Base-by-base conservation (phyloP, 1,140 invertebrate species). In the Macrobrachium rosenbergii region DNA sequence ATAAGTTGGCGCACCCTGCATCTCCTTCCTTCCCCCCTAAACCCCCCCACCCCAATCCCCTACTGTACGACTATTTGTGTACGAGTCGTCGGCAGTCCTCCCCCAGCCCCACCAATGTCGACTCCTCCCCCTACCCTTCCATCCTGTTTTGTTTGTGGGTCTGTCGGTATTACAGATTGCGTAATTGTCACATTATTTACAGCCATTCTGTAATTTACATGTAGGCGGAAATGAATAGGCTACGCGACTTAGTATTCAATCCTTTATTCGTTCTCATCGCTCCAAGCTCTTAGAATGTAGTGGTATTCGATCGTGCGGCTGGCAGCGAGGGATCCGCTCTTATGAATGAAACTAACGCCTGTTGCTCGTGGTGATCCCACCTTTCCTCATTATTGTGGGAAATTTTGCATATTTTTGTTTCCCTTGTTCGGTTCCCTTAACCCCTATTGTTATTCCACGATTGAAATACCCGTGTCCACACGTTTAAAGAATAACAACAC, bases 321-420 rank as follows among this genome's bases (percentile, higher is more conserved):
- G 85, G 64, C 85, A 87, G 77, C 21, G 16, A 19, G 23, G 62
- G 8, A 58, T 76, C 59, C 58, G 78, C 85, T 87, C 85, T 87
- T 87, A 87, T 87, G 85, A 87, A 87, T 87, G 85, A 87, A 87
- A 76, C 78, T 69, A 63, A 75, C 67, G 78, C 85, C 79, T 87
- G 85, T 87, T 87, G 85, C 85, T 81, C 37, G 21, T 37, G 5
- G 21, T 76, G 52, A 52, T 11, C 11, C 78, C 58, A 73, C 59
- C 84, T 87, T 75, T 87, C 78, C 62, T 76, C 69, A 63, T 19
- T 75, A 43, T 81, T 76, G 67, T 75, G 69, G 58, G 11, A 45
- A 80, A 72, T 81, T 75, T 87, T 60, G 7, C 45, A n/a, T 17
- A 37, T 37, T 67, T 76, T 62, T 76, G 28, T 23, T 16, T 75